A percentile compares a stretch with the other conserved stretches of the same genome.
These are phyloP conservation scores for Tyto alba DNA, from an alignment of 2,113 vertebrate species.

Conservation along the genomic window DNA sequence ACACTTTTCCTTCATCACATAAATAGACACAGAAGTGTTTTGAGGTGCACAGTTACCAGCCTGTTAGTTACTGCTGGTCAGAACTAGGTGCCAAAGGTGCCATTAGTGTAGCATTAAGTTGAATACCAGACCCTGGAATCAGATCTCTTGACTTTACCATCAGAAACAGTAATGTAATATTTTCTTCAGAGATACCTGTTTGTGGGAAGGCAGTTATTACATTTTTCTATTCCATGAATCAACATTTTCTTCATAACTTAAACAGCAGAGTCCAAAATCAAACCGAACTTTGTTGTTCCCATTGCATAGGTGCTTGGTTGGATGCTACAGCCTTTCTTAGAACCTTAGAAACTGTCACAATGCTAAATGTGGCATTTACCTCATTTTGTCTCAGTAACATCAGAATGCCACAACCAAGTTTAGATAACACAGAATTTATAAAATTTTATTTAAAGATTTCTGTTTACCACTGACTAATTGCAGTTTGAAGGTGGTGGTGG, in stretches of 20 bases:
- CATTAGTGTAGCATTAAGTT: not conserved
- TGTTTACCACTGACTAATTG: not conserved
- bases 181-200: not conserved
- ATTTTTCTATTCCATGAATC: not conserved
- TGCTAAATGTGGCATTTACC: not conserved
- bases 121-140: not conserved
- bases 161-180: not conserved
- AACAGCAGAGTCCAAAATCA: not conserved
- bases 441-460: not conserved
- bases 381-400: not conserved
- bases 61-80: not conserved
- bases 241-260: not conserved
- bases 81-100: not conserved
- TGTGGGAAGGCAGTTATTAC: not conserved
- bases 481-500: not conserved
- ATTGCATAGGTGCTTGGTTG: not conserved
- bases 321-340: not conserved
- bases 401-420: not conserved
- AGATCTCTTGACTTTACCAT: not conserved
- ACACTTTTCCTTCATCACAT: not conserved
- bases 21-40: slow-evolving; percentile 5
- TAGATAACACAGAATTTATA: not conserved
- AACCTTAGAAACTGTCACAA: not conserved
- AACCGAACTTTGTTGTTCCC: not conserved
- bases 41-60: not conserved